A percentile compares a stretch with the other conserved stretches of the same genome.
Conservation (phyloP, 2,888 invertebrate species). For the Cistogaster globosa region DNA sequence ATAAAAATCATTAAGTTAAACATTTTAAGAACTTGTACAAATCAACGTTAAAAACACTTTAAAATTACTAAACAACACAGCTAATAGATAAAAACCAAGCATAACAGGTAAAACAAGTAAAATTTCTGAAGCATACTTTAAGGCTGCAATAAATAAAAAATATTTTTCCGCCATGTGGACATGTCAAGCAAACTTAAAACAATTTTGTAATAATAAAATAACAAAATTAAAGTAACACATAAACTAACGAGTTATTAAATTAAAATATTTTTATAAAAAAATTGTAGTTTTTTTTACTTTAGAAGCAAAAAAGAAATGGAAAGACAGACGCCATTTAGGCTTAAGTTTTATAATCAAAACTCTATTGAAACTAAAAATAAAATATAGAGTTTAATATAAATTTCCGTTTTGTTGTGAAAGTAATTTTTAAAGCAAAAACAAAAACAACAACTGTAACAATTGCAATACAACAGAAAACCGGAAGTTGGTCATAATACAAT, state of each 20-base stretch:
- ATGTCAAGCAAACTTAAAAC: neutral
- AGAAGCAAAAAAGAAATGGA: neutral
- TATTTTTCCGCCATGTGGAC: neutral
- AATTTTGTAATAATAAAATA: constrained; percentile 4
- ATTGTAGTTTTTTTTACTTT: neutral
- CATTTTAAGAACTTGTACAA: constrained; percentile 39
- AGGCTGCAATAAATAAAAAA: constrained; percentile 8
- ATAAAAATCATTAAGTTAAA: neutral
- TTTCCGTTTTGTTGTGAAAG: constrained; percentile 64
- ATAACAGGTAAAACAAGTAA: neutral
- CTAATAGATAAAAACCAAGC: constrained; percentile 27
- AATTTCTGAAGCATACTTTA: neutral
- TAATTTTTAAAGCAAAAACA: constrained; percentile 33
- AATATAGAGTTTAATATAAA: constrained; percentile 67
- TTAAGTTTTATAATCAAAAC: constrained; percentile 24
- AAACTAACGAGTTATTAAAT: constrained; percentile 61
- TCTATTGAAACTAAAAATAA: constrained; percentile 17
- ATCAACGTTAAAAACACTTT: constrained; percentile 59
- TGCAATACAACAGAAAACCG: constrained; percentile 58
- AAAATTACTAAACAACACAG: constrained; percentile 38
- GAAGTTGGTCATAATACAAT: constrained; percentile 70
- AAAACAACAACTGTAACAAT: constrained; percentile 7
- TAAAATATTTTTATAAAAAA: constrained; percentile 16
- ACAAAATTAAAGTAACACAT: constrained; percentile 45
- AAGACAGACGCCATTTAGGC: constrained; percentile 62